Conservation (phyloP, 2,888 invertebrate genomes). For the Amblyteles armatorius region DNA sequence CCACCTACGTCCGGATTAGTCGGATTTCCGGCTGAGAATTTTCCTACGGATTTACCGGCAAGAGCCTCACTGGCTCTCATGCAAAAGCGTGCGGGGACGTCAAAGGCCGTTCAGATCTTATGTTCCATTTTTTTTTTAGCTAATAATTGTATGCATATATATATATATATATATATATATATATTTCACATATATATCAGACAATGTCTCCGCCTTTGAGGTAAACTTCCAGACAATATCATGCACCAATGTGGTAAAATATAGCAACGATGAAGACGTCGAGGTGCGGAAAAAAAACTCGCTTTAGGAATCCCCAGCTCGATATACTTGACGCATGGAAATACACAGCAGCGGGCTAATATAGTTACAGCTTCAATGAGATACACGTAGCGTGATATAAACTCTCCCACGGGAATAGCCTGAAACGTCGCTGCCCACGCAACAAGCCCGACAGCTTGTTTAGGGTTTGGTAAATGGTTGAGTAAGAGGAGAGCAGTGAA, state of each 20-base stretch:
- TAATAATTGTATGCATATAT: too few relatives aligned
- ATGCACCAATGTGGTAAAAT: neutral
- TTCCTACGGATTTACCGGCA: too few relatives aligned
- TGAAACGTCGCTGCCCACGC: conserved; percentile 2
- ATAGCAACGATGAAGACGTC: neutral
- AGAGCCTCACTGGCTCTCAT: too few relatives aligned
- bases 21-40: too few relatives aligned
- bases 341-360: neutral
- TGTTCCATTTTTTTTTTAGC: too few relatives aligned
- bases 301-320: neutral
- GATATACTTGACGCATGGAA: neutral
- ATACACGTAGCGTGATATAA: conserved; percentile 1
- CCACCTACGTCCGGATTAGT: too few relatives aligned
- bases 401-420: neutral
- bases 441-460: neutral
- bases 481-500: conserved; percentile 6
- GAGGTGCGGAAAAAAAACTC: neutral
- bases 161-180: too few relatives aligned
- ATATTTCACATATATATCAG: too few relatives aligned
- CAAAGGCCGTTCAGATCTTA: too few relatives aligned
- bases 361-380: neutral
- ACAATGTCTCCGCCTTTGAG: too few relatives aligned
- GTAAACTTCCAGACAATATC: too few relatives aligned
- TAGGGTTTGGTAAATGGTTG: conserved; percentile 5
- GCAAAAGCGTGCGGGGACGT: too few relatives aligned